Conservation (phyloP, 2,113 vertebrate species). For the Bubalus kerabau region DNA sequence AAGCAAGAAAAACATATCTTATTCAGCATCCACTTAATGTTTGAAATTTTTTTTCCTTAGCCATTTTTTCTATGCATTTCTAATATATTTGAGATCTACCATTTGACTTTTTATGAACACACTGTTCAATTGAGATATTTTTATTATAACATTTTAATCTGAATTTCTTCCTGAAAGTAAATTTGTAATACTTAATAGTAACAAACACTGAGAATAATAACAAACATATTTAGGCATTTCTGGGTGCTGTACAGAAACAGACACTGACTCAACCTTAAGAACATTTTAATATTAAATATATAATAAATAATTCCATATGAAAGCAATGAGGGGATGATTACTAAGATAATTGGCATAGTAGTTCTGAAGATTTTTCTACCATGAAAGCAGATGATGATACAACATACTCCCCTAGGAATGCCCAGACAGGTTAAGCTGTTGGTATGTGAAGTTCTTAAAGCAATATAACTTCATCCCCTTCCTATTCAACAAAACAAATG, state of each 20-base stretch:
- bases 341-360: neutral
- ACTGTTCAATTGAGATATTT: neutral
- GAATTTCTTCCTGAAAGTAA: slow-evolving; percentile 44
- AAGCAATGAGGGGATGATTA: neutral
- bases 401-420: neutral
- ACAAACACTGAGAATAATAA: neutral
- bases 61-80: neutral
- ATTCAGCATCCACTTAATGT: neutral
- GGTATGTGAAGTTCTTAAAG: neutral
- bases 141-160: neutral
- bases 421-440: neutral
- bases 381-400: neutral
- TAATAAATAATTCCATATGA: neutral
- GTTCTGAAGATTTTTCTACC: neutral
- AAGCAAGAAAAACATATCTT: neutral
- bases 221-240: neutral
- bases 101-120: neutral
- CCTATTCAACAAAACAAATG: neutral
- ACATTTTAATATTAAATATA: neutral
- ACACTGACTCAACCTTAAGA: neutral
- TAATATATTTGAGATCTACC: neutral
- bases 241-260: neutral
- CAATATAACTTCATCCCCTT: neutral
- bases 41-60: neutral
- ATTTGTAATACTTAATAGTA: slow-evolving; percentile 17